phyloP scores from a whole-genome alignment of 2,888 invertebrate species.

The Amitus sp. region DNA sequence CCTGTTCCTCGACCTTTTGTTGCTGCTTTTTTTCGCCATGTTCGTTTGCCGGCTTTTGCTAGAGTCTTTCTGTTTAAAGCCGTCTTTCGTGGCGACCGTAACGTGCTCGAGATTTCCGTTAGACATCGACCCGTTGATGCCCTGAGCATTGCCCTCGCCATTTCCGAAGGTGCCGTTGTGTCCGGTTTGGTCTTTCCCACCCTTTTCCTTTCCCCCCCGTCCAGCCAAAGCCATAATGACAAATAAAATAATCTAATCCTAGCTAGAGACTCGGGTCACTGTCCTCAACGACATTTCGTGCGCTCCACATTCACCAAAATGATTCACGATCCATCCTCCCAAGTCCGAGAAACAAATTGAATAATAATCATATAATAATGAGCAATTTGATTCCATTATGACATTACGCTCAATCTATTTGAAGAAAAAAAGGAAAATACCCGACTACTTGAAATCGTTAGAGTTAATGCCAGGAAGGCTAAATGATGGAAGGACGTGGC shows the following conservation, averaged over 20 bases:
- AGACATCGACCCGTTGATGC: constrained; percentile 60
- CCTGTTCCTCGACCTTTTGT: constrained; percentile 85
- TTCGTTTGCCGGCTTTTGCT: constrained; percentile 64
- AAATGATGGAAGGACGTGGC: no score
- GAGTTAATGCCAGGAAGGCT: background rate
- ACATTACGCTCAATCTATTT: background rate
- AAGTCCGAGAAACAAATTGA: constrained; percentile 1
- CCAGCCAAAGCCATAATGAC: constrained; percentile 2
- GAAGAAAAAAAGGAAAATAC: no score
- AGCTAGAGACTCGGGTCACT: constrained; percentile 19
- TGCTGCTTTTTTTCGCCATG: constrained; percentile 79
- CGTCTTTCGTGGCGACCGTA: constrained; percentile 69
- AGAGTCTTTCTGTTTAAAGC: constrained; percentile 63
- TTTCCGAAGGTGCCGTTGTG: constrained; percentile 60
- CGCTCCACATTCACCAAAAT: constrained; percentile 7
- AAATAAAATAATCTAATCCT: constrained; percentile 28
- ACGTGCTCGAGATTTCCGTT: constrained; percentile 74
- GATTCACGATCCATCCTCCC: background rate
- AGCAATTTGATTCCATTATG: background rate
- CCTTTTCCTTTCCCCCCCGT: constrained; percentile 29
- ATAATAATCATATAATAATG: background rate
- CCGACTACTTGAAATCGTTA: constrained; percentile 1
- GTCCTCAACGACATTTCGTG: constrained; percentile 8
- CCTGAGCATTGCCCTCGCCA: constrained; percentile 52
- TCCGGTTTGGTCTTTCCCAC: constrained; percentile 61